Percentiles rank a stretch among this genome's conserved stretches.
Conservation (phyloP, 2,888 invertebrate genomes). For the Bhutanitis thaidina region DNA sequence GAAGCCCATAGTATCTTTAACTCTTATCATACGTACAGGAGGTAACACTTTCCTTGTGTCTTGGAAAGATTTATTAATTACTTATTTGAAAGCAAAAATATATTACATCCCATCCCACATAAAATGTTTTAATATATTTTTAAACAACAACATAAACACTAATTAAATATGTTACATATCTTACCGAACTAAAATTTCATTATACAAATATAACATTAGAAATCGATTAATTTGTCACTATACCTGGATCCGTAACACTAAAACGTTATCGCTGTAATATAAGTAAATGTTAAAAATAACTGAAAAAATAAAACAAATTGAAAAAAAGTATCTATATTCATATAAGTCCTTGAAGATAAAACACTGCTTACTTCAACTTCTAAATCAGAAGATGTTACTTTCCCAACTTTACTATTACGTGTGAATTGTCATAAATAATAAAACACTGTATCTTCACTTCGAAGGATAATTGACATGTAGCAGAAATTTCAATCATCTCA, state of each 20-base stretch:
- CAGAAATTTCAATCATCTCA: no score
- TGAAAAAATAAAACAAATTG: neutral
- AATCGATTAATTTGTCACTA: constrained; percentile 24
- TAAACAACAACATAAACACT: no score
- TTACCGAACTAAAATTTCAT: no score
- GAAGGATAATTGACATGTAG: no score
- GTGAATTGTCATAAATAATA: constrained; percentile 52
- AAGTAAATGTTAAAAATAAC: neutral
- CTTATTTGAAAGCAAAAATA: no score
- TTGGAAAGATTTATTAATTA: no score
- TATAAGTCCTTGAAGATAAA: constrained; percentile 66
- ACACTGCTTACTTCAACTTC: constrained; percentile 77
- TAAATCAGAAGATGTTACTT: constrained; percentile 74
- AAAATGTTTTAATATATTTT: no score
- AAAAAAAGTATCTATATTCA: constrained; percentile 45
- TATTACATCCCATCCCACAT: no score
- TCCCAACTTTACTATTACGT: constrained; percentile 75
- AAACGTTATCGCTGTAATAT: constrained; percentile 62
- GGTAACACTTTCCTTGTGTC: neutral
- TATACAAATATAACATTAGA: no score
- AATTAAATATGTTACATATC: no score
- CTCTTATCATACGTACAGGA: constrained; percentile 5
- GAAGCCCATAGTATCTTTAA: neutral
- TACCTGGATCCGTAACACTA: constrained; percentile 67
- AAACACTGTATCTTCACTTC: no score